Evolutionary conservation across 2,888 invertebrate genomes (phyloP).

Genomic region (Mimachlamys varia): DNA sequence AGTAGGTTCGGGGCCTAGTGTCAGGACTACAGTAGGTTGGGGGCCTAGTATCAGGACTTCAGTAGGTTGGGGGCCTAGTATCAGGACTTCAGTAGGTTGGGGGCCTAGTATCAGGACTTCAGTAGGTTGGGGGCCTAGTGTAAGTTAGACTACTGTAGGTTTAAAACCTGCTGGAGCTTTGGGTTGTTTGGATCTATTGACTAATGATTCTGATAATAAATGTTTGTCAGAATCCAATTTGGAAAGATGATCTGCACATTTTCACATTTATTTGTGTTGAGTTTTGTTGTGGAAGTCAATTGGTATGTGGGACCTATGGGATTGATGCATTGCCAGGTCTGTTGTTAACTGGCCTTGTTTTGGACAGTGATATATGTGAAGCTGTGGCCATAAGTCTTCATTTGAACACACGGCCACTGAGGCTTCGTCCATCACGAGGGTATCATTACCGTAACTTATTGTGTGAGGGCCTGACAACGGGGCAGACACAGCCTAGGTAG

Average conservation of each 20-base stretch:
- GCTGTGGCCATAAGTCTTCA: constrained; percentile 10
- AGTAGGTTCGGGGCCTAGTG: too few species aligned
- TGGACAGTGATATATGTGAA: not conserved
- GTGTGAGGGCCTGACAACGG: constrained; percentile 5
- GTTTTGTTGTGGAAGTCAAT: not conserved
- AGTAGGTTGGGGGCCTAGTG: too few species aligned
- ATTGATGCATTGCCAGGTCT: not conserved
- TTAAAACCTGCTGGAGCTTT: too few species aligned
- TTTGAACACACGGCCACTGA: constrained; percentile 16
- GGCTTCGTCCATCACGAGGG: not conserved
- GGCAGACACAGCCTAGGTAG: not conserved
- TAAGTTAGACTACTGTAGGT: too few species aligned
- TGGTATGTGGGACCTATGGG: not conserved
- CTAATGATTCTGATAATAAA: not conserved
- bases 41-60: too few species aligned
- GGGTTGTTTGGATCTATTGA: too few species aligned
- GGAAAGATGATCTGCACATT: not conserved
- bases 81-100: too few species aligned
- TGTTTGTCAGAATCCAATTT: not conserved
- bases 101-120: too few species aligned
- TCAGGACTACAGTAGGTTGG: too few species aligned
- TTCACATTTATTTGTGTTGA: not conserved
- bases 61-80: too few species aligned
- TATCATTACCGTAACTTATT: constrained; percentile 31
- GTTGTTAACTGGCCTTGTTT: constrained; percentile 26